phyloP scores from a whole-genome alignment of 2,113 vertebrate genomes.

The Dissostichus mawsoni region DNA sequence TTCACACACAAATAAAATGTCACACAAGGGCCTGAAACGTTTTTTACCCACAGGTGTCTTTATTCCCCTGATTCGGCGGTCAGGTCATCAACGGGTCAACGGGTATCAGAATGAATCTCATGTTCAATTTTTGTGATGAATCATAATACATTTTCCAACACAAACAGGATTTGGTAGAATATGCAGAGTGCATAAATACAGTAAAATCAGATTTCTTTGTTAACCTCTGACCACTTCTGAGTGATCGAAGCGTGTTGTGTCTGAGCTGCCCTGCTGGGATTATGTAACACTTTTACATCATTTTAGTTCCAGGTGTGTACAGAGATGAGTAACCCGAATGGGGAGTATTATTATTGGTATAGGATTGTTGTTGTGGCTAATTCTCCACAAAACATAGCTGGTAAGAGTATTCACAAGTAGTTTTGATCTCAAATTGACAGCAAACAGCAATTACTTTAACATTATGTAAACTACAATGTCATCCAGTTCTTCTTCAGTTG shows the following conservation, averaged over 20 bases:
- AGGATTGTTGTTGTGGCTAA: background rate
- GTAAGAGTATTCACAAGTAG: background rate
- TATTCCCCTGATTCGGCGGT: background rate
- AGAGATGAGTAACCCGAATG: background rate
- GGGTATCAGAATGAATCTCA: background rate
- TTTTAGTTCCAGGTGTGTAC: background rate
- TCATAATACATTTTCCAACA: background rate
- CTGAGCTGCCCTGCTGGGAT: no score
- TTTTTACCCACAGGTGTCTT: background rate
- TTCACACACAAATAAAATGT: background rate
- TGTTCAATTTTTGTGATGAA: background rate
- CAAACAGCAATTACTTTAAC: background rate
- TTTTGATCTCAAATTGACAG: background rate
- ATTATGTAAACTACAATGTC: no score
- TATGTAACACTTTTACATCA: background rate
- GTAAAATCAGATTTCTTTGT: background rate
- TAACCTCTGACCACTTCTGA: background rate
- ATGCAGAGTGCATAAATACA: background rate
- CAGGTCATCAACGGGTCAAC: background rate
- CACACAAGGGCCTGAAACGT: background rate
- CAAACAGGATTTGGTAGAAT: background rate
- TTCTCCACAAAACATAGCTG: background rate
- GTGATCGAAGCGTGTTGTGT: background rate
- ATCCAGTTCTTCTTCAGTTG: no score
- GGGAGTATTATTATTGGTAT: no score